Percentiles rank a stretch among this genome's conserved stretches.
phyloP scores from a whole-genome alignment of 53 echinoderm and acorn worm species.

The Patiria pectinifera region DNA sequence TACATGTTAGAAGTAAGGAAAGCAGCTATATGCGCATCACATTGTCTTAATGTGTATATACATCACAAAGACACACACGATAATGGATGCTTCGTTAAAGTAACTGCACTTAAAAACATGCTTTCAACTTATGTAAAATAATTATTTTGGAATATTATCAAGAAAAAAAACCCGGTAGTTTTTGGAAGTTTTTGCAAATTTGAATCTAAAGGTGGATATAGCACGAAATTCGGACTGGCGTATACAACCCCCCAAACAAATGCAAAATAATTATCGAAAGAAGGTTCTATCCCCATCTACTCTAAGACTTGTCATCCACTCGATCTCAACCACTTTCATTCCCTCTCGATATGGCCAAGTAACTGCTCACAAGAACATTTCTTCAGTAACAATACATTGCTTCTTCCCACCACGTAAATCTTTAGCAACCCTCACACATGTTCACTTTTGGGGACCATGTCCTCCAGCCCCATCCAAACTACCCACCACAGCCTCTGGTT shows the following conservation, averaged over 20 bases:
- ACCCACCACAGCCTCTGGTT: not conserved
- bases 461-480: not conserved
- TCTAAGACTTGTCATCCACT: no score
- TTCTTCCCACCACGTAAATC: not conserved
- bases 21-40: no score
- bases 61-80: no score
- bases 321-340: no score
- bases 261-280: not conserved
- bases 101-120: no score
- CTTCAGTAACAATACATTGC: not conserved
- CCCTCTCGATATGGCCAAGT: no score
- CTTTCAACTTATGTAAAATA: no score
- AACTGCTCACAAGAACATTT: not conserved
- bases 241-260: not conserved
- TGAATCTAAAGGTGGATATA: not conserved
- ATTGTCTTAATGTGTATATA: no score
- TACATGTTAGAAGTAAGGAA: no score
- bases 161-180: not conserved
- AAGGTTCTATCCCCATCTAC: not conserved
- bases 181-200: no score
- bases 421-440: not conserved
- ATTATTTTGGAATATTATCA: no score
- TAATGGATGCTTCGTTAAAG: no score
- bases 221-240: not conserved
- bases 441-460: not conserved